Evolutionary conservation across 1,140 invertebrate species (phyloP).

Genomic region (Aricia agestis): DNA sequence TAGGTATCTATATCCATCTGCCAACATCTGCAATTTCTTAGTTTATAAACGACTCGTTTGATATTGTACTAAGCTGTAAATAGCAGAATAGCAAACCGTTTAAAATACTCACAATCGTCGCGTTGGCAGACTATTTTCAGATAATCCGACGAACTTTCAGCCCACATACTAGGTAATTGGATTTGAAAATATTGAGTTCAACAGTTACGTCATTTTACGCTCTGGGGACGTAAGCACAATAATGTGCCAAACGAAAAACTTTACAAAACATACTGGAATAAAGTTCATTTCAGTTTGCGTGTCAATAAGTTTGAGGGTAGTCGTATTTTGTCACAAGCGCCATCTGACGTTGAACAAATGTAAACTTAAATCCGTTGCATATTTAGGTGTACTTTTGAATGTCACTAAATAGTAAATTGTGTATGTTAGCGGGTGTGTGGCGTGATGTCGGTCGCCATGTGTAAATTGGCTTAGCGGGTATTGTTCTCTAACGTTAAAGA

Average conservation of each 20-base stretch:
- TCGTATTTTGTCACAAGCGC: not conserved
- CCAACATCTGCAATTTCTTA: no score
- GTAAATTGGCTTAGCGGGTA: conserved; percentile 19
- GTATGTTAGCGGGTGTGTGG: conserved; percentile 1
- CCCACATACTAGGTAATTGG: not conserved
- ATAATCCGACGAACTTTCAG: not conserved
- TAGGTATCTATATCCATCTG: no score
- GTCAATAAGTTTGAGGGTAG: not conserved
- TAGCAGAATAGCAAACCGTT: not conserved
- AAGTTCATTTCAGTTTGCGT: not conserved
- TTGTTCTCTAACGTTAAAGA: conserved; percentile 5
- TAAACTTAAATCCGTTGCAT: not conserved
- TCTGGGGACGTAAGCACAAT: not conserved
- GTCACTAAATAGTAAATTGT: no score
- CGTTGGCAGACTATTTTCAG: not conserved
- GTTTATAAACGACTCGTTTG: no score
- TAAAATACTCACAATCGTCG: not conserved
- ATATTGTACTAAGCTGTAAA: no score
- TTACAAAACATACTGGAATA: not conserved
- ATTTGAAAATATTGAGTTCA: not conserved
- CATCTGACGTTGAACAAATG: not conserved
- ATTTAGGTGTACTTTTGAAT: not conserved
- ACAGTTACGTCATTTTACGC: not conserved
- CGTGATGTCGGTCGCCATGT: conserved; percentile 16
- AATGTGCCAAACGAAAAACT: not conserved